phyloP scores from a whole-genome alignment of 2,888 invertebrate genomes.

The Rambutsinella grinnellia region DNA sequence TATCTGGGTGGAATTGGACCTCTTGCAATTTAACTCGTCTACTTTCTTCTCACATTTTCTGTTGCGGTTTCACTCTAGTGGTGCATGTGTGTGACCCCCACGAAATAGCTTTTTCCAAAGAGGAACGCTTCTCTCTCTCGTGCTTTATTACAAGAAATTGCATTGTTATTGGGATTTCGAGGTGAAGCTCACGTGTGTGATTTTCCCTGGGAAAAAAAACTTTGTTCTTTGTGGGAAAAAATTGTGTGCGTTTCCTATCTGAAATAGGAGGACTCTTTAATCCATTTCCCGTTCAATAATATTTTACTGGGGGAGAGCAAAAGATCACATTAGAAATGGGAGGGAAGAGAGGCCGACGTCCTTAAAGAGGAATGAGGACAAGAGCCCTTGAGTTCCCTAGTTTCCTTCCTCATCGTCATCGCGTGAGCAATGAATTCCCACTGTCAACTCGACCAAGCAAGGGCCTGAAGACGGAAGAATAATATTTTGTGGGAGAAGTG shows the following conservation, averaged over 20 bases:
- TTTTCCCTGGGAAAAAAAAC: neutral
- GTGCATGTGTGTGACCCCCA: too few relatives aligned
- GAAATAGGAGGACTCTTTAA: too few relatives aligned
- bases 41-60: too few relatives aligned
- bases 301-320: neutral
- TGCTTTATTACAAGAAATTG: neutral
- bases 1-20: neutral
- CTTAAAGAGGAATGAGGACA: neutral
- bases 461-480: neutral
- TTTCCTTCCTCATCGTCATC: neutral
- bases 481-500: neutral
- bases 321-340: neutral
- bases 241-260: neutral
- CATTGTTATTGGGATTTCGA: neutral
- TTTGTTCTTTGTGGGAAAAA: neutral
- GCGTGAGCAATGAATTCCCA: neutral
- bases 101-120: too few relatives aligned
- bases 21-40: too few relatives aligned
- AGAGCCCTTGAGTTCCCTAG: neutral
- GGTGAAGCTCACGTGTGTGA: neutral
- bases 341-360: neutral
- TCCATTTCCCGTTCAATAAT: neutral
- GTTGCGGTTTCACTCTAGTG: too few relatives aligned
- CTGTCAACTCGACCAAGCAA: neutral
- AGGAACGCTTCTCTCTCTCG: too few relatives aligned